Conservation (phyloP, 2,113 vertebrate species). For the Podilymbus podiceps region DNA sequence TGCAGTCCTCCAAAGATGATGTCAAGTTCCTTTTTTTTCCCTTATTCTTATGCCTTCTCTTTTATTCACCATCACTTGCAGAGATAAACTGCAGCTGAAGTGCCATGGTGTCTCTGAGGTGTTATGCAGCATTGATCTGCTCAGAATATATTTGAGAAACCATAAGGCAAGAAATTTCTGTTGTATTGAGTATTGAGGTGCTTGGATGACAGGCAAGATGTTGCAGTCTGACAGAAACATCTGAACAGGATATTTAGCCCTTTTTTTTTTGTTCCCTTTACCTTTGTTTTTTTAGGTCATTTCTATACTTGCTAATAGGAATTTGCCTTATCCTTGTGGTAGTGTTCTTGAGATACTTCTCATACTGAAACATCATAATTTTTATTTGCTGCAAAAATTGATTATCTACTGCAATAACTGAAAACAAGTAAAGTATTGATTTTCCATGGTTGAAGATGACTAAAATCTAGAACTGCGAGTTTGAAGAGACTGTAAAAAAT, state of each 20-base stretch:
- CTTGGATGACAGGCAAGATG: neutral
- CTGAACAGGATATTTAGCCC: neutral
- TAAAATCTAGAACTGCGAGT: neutral
- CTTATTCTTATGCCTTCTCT: neutral
- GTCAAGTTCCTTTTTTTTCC: neutral
- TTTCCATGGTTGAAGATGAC: neutral
- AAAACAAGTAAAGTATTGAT: neutral
- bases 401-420: neutral
- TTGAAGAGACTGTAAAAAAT: neutral
- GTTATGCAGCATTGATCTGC: neutral
- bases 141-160: neutral
- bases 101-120: neutral
- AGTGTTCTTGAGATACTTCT: slow-evolving; percentile 8
- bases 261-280: neutral
- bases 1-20: neutral
- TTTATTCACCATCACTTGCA: neutral
- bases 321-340: neutral
- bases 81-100: neutral
- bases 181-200: neutral
- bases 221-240: neutral
- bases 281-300: neutral
- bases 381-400: neutral
- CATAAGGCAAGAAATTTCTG: neutral
- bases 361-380: neutral
- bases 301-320: neutral